Percentiles rank a stretch among this genome's conserved stretches.
phyloP scores from a whole-genome alignment of 2,797 vertebrate species.

The Atherinosoma microstoma region DNA sequence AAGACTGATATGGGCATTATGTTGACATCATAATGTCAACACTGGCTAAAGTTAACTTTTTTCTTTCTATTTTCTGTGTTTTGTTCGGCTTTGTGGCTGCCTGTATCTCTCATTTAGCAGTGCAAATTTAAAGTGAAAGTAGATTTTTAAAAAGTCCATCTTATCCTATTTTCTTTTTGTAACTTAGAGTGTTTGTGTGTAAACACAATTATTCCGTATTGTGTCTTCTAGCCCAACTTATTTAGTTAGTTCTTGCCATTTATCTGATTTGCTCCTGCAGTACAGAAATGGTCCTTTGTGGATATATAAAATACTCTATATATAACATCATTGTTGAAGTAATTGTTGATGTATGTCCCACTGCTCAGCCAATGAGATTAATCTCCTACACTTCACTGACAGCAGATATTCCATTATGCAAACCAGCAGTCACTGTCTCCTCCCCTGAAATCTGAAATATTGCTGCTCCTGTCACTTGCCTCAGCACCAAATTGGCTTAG shows the following conservation, averaged over 20 bases:
- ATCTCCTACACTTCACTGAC: conserved; percentile 73
- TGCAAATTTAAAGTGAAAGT: neutral
- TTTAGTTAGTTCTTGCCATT: neutral
- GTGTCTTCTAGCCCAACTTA: neutral
- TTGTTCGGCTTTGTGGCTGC: neutral
- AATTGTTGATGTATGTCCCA: conserved; percentile 55
- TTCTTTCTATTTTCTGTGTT: neutral
- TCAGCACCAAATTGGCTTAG: conserved; percentile 84
- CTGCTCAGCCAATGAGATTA: conserved; percentile 69
- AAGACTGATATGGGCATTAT: neutral
- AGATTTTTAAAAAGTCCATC: neutral
- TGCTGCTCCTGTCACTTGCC: conserved; percentile 68
- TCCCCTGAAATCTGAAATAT: conserved; percentile 79
- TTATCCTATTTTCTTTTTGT: neutral
- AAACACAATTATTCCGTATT: neutral
- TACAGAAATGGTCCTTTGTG: neutral
- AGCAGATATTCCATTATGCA: conserved; percentile 80
- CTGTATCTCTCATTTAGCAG: neutral
- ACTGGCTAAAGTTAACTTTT: neutral
- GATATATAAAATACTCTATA: conserved; percentile 14
- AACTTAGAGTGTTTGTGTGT: neutral
- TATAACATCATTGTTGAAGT: conserved; percentile 37
- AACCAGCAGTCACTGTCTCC: conserved; percentile 71
- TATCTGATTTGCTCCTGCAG: neutral
- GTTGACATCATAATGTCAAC: too few species aligned